Evolutionary conservation across 1,140 invertebrate species (phyloP).

Genomic region (Sitophilus oryzae): DNA sequence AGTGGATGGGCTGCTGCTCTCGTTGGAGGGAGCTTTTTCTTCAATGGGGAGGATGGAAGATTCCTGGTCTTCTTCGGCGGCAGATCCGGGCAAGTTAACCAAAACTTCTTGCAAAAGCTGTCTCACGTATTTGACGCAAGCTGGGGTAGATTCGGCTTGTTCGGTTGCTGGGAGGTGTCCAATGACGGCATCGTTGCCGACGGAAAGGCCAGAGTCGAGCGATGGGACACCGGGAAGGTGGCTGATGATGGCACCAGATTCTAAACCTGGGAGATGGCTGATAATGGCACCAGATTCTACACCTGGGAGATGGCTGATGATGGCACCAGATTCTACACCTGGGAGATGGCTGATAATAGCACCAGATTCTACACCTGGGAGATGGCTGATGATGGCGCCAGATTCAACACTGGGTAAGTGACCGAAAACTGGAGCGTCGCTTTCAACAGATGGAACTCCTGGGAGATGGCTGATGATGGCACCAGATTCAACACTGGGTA

Average conservation of each 20-base stretch:
- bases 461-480: not conserved
- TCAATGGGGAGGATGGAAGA: too few species aligned
- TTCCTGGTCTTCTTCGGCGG: too few species aligned
- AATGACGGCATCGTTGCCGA: not conserved
- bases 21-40: too few species aligned
- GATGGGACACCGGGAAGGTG: conserved; percentile 4
- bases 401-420: not conserved
- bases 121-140: conserved; percentile 19
- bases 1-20: not conserved
- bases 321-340: not conserved
- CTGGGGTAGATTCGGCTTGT: not conserved
- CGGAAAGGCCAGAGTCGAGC: not conserved
- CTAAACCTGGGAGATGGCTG: not conserved
- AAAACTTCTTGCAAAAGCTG: conserved; percentile 15
- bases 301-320: conserved; percentile 5
- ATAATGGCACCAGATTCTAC: not conserved
- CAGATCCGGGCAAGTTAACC: conserved; percentile 2
- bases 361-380: not conserved
- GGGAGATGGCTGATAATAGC: conserved; percentile 9
- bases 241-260: not conserved
- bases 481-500: not conserved
- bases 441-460: not conserved
- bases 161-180: conserved; percentile 4
- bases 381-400: too few species aligned
- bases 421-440: not conserved